These are phyloP conservation scores for Drosophila atripex DNA, from an alignment of 2,888 invertebrate genomes.

Conservation along the genomic window DNA sequence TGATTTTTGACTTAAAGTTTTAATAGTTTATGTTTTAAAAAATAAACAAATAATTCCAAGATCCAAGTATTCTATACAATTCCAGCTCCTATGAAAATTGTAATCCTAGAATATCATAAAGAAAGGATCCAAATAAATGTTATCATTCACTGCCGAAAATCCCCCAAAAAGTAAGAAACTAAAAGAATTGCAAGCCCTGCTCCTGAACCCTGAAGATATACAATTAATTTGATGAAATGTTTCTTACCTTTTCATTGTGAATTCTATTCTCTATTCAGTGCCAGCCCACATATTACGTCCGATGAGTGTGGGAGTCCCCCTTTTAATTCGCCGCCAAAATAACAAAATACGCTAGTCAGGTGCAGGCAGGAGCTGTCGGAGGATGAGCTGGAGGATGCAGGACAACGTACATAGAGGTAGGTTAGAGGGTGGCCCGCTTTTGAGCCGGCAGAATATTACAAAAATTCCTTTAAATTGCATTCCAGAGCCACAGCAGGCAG, in stretches of 20 bases:
- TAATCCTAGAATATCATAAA: no score
- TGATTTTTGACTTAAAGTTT: no score
- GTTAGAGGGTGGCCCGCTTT: neutral
- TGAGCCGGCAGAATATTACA: slow-evolving; percentile 14
- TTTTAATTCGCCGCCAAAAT: slow-evolving; percentile 2
- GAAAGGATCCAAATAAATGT: no score
- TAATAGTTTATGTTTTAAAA: no score
- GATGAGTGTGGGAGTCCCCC: neutral
- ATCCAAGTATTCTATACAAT: no score
- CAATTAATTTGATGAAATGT: slow-evolving; percentile 1
- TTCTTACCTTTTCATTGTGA: slow-evolving; percentile 2
- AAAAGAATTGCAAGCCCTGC: no score
- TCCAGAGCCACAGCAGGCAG: slow-evolving; percentile 12
- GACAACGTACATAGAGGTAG: no score
- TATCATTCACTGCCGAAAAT: no score
- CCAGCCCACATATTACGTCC: neutral
- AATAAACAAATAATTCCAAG: no score
- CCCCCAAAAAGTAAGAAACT: no score
- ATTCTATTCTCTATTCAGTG: neutral
- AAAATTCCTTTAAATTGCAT: slow-evolving; percentile 36
- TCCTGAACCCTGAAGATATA: neutral
- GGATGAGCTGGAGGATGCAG: neutral
- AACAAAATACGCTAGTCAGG: neutral
- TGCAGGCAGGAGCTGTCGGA: neutral
- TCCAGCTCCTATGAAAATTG: no score